Evolutionary conservation across 2,113 vertebrate genomes (phyloP).

Genomic region (Lophius piscatorius): DNA sequence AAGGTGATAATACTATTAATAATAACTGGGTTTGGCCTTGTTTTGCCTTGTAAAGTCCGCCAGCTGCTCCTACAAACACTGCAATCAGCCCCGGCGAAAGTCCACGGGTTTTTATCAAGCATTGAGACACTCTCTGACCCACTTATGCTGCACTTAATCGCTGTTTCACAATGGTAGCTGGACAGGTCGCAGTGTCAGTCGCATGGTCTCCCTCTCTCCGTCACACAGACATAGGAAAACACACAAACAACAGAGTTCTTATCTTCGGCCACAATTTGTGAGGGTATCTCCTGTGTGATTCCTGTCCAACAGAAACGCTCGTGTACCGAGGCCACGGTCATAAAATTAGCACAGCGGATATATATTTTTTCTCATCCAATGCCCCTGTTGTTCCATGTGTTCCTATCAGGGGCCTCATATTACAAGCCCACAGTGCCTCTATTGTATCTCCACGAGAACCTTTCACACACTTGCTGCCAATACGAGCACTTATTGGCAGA

Average conservation of each 20-base stretch:
- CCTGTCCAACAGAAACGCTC: not conserved
- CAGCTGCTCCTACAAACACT: slow-evolving; percentile 40
- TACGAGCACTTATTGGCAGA: slow-evolving; percentile 57
- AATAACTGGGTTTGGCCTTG: no score
- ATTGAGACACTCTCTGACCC: slow-evolving; percentile 47
- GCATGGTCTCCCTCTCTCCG: not conserved
- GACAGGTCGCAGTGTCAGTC: not conserved
- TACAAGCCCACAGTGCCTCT: slow-evolving; percentile 68
- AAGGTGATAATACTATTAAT: no score
- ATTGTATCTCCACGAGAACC: slow-evolving; percentile 69
- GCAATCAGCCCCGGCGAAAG: slow-evolving; percentile 72
- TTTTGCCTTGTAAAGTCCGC: slow-evolving; percentile 11
- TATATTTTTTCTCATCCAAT: slow-evolving; percentile 50
- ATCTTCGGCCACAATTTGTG: no score
- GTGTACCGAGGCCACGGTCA: slow-evolving; percentile 6
- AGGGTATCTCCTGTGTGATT: not conserved
- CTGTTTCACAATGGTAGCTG: slow-evolving; percentile 15
- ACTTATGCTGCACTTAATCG: slow-evolving; percentile 24
- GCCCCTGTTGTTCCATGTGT: slow-evolving; percentile 61
- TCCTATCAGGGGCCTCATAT: slow-evolving; percentile 68
- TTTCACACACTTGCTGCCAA: slow-evolving; percentile 63
- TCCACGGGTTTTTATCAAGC: slow-evolving; percentile 69
- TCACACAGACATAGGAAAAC: not conserved
- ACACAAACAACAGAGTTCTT: not conserved
- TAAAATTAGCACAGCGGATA: slow-evolving; percentile 48